These are phyloP conservation scores for Tachyglossus aculeatus DNA, from an alignment of 2,797 vertebrate genomes.

Conservation along the genomic window DNA sequence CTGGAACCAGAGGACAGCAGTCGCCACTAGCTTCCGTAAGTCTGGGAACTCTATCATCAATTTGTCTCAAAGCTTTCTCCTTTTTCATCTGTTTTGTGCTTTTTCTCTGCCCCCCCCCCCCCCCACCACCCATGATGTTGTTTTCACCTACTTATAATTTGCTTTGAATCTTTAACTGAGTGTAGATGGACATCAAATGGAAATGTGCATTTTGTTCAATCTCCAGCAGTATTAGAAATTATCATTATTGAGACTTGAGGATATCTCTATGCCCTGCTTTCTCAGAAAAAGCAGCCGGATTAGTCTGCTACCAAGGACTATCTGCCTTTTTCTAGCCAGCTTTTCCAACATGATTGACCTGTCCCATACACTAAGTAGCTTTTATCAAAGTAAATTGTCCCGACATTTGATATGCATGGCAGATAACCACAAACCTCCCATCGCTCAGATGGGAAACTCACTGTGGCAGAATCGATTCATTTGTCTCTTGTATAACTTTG, in stretches of 20 bases:
- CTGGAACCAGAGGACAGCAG: slow-evolving; percentile 66
- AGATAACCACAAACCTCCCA: slow-evolving; percentile 6
- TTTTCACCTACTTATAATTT: slow-evolving; percentile 35
- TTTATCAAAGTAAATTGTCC: slow-evolving; percentile 55
- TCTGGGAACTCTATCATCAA: slow-evolving; percentile 66
- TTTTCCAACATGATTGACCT: slow-evolving; percentile 45
- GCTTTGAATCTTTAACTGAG: slow-evolving; percentile 27
- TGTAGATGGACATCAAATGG: too few relatives aligned
- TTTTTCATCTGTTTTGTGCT: slow-evolving; percentile 45
- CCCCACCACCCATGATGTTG: neutral
- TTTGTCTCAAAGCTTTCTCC: slow-evolving; percentile 49
- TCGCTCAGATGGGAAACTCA: neutral
- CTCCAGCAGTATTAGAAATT: neutral
- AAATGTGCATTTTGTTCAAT: too few relatives aligned
- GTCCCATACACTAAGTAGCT: slow-evolving; percentile 28
- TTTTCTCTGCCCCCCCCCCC: neutral
- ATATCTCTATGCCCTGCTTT: slow-evolving; percentile 24
- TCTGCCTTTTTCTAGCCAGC: slow-evolving; percentile 39
- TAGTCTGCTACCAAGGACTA: slow-evolving; percentile 26
- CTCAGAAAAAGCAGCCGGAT: slow-evolving; percentile 40
- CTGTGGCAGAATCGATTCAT: neutral
- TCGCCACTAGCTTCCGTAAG: slow-evolving; percentile 63
- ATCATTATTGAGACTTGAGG: slow-evolving; percentile 20
- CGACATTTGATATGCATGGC: slow-evolving; percentile 13
- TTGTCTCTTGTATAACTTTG: neutral